Percentiles rank a stretch among this genome's conserved stretches.
Conservation (phyloP, 2,888 invertebrate genomes). For the Acleris emargana region DNA sequence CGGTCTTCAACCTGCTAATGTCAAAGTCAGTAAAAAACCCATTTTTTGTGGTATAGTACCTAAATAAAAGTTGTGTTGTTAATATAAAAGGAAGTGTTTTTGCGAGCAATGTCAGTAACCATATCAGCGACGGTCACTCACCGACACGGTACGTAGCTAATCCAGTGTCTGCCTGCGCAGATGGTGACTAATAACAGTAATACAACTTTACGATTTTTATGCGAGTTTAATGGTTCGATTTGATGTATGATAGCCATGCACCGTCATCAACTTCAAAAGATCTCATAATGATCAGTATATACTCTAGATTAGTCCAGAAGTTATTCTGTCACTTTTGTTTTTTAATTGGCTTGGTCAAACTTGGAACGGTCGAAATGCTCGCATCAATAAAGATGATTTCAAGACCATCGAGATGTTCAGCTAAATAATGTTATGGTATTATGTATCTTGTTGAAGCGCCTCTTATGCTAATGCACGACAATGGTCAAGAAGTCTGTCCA, state of each 20-base stretch:
- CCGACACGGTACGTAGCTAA: slow-evolving; percentile 60
- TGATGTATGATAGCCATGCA: neutral
- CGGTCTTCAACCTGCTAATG: slow-evolving; percentile 32
- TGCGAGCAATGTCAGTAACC: slow-evolving; percentile 68
- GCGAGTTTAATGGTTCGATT: neutral
- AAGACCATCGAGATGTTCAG: no score
- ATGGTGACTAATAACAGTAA: slow-evolving; percentile 38
- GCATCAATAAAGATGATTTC: no score
- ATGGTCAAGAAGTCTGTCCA: no score
- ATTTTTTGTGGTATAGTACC: slow-evolving; percentile 38
- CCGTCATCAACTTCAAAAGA: no score
- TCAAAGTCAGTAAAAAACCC: slow-evolving; percentile 22
- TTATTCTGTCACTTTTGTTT: no score
- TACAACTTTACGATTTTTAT: neutral
- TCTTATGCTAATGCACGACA: no score
- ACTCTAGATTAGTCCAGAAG: no score
- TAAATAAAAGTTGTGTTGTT: slow-evolving; percentile 43
- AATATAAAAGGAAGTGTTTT: slow-evolving; percentile 46
- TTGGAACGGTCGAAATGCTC: no score
- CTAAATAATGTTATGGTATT: no score
- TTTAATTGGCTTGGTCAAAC: no score
- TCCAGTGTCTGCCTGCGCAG: slow-evolving; percentile 58
- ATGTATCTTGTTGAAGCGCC: no score
- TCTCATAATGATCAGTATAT: no score
- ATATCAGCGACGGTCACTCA: slow-evolving; percentile 64